Conservation (phyloP, 2,888 invertebrate genomes). For the Diabrotica balteata region DNA sequence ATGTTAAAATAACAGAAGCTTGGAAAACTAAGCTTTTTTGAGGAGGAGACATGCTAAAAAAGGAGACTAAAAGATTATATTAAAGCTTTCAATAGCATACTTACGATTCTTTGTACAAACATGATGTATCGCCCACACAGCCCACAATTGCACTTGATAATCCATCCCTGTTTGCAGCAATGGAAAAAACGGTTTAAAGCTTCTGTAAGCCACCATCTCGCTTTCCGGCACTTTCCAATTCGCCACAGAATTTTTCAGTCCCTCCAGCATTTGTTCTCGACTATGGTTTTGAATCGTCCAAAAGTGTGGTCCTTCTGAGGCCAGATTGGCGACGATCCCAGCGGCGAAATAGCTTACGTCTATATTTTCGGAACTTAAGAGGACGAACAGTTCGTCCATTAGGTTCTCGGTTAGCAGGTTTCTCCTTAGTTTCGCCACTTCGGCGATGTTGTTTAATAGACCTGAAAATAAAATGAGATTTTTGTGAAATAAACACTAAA, state of each 20-base stretch:
- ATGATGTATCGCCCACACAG: slow-evolving; percentile 80
- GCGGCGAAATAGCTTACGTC: slow-evolving; percentile 77
- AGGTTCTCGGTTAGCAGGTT: slow-evolving; percentile 51
- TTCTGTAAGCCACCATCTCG: slow-evolving; percentile 79
- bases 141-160: slow-evolving; percentile 76
- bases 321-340: slow-evolving; percentile 74
- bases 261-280: no score
- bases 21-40: no score
- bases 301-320: slow-evolving; percentile 61
- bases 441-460: no score
- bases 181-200: slow-evolving; percentile 76
- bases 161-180: slow-evolving; percentile 67
- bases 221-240: slow-evolving; percentile 64
- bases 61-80: no score
- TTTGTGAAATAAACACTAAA: no score
- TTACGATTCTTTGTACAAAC: slow-evolving; percentile 77
- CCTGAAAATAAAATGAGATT: no score
- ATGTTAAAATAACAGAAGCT: no score
- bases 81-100: slow-evolving; percentile 43
- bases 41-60: no score
- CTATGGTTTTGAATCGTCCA: no score
- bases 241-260: slow-evolving; percentile 37
- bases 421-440: slow-evolving; percentile 60
- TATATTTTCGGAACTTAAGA: slow-evolving; percentile 67
- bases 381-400: slow-evolving; percentile 46